A percentile compares a stretch with the other conserved stretches of the same genome.
These are phyloP conservation scores for Chrysaora quinquecirrha DNA, from an alignment of 30 jellyfish, hydroid and myxozoan genomes.

Conservation along the genomic window DNA sequence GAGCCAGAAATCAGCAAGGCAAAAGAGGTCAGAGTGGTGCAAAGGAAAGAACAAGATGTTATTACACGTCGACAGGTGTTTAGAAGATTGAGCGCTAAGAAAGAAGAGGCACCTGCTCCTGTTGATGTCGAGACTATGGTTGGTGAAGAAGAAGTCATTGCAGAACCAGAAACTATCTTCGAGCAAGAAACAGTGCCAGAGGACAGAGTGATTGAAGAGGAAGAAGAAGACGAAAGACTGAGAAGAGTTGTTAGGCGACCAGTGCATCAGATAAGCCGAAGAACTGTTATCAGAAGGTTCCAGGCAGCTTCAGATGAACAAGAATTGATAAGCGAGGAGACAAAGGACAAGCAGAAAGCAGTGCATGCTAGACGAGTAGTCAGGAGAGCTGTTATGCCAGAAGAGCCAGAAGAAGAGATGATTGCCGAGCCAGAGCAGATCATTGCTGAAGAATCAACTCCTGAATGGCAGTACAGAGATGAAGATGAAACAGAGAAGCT, in stretches of 20 bases:
- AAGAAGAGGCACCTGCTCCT: background rate
- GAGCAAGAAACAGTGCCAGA: background rate
- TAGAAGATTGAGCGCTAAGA: background rate
- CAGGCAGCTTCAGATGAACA: conserved; percentile 49
- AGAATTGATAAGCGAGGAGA: conserved; percentile 29
- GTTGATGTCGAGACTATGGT: background rate
- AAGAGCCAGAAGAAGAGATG: background rate
- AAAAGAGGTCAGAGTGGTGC: background rate
- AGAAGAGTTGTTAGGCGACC: conserved; percentile 52
- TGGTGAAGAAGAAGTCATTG: background rate
- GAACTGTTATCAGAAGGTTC: conserved; percentile 21
- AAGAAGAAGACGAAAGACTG: background rate
- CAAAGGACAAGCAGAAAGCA: conserved; percentile 21
- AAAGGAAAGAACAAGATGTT: background rate
- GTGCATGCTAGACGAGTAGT: background rate
- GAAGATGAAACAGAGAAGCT: background rate
- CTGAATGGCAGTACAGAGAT: background rate
- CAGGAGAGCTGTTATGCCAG: background rate
- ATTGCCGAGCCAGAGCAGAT: background rate
- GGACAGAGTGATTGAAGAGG: background rate
- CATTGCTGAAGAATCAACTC: background rate
- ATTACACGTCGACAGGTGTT: background rate
- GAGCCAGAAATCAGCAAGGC: background rate
- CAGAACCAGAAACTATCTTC: background rate
- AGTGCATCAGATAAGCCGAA: conserved; percentile 31